These are phyloP conservation scores for Tiphia femorata DNA, from an alignment of 2,888 invertebrate genomes.

Conservation along the genomic window DNA sequence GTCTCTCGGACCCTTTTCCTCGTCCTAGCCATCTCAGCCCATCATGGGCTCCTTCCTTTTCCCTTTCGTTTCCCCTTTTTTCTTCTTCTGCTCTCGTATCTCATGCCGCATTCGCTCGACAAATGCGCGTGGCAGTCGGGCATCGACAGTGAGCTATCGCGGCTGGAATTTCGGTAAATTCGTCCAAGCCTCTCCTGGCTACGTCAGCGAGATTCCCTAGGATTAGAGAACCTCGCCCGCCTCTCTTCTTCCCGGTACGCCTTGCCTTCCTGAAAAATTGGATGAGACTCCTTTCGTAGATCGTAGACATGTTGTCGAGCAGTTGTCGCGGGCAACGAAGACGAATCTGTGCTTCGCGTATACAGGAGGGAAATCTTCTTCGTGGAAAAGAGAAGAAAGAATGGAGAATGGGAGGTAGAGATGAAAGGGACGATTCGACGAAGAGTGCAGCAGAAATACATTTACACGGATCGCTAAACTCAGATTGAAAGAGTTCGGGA, in stretches of 20 bases:
- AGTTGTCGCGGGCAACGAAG: conserved; percentile 24
- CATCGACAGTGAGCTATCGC: conserved; percentile 55
- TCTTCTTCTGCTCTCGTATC: conserved; percentile 10
- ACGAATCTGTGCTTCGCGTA: conserved; percentile 34
- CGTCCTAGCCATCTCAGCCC: conserved; percentile 3
- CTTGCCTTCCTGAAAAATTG: conserved; percentile 53
- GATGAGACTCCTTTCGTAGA: conserved; percentile 29
- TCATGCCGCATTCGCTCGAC: conserved; percentile 38
- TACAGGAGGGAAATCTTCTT: background rate
- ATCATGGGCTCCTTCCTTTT: conserved; percentile 10
- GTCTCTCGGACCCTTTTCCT: conserved; percentile 21
- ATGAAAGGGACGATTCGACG: too few species aligned
- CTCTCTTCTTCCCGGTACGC: too few species aligned
- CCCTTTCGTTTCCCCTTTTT: conserved; percentile 5
- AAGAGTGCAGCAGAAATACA: too few species aligned
- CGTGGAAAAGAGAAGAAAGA: background rate
- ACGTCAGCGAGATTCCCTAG: conserved; percentile 48
- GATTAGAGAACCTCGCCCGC: conserved; percentile 44
- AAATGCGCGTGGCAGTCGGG: conserved; percentile 44
- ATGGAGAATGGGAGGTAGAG: conserved; percentile 6
- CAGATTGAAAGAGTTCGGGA: too few species aligned
- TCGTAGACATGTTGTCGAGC: background rate
- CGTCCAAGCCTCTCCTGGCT: conserved; percentile 23
- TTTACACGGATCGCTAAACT: too few species aligned
- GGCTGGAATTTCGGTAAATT: conserved; percentile 47